A percentile compares a stretch with the other conserved stretches of the same genome.
phyloP scores from a whole-genome alignment of 2,888 invertebrate species.

The Sarcophaga caerulescens region DNA sequence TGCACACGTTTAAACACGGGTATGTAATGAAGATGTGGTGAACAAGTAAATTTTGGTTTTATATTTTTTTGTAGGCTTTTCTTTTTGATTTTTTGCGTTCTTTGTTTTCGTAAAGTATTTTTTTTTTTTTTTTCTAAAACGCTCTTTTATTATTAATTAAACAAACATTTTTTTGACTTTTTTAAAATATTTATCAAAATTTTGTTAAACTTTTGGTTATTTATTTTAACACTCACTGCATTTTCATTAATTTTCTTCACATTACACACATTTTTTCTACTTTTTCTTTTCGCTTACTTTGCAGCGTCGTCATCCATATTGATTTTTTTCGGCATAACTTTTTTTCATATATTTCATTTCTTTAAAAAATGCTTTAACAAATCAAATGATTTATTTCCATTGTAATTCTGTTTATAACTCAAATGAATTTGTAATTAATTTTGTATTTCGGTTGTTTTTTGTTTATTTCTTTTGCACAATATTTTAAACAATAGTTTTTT shows the following conservation, averaged over 20 bases:
- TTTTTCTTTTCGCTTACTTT: slow-evolving; percentile 28
- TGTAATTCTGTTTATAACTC: slow-evolving; percentile 52
- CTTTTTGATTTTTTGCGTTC: slow-evolving; percentile 15
- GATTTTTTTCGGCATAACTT: slow-evolving; percentile 61
- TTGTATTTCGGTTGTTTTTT: slow-evolving; percentile 50
- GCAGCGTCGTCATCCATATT: slow-evolving; percentile 66
- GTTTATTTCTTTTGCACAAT: slow-evolving; percentile 60
- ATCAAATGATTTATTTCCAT: slow-evolving; percentile 27
- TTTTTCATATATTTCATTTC: slow-evolving; percentile 60
- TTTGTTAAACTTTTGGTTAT: background rate
- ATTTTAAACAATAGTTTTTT: slow-evolving; percentile 58
- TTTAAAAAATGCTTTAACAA: slow-evolving; percentile 51
- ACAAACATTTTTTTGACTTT: background rate
- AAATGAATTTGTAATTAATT: slow-evolving; percentile 21
- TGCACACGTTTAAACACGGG: slow-evolving; percentile 40
- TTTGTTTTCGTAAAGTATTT: slow-evolving; percentile 25
- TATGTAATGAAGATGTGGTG: slow-evolving; percentile 8
- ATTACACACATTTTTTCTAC: slow-evolving; percentile 49
- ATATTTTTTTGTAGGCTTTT: background rate
- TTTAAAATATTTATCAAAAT: background rate
- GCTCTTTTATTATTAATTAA: slow-evolving; percentile 1
- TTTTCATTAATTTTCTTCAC: slow-evolving; percentile 23
- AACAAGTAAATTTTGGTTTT: slow-evolving; percentile 12
- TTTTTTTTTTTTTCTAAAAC: background rate
- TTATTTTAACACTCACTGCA: slow-evolving; percentile 37